Percentiles rank a stretch among this genome's conserved stretches.
phyloP scores from a whole-genome alignment of 2,113 vertebrate species.

The Acanthochromis polyacanthus region DNA sequence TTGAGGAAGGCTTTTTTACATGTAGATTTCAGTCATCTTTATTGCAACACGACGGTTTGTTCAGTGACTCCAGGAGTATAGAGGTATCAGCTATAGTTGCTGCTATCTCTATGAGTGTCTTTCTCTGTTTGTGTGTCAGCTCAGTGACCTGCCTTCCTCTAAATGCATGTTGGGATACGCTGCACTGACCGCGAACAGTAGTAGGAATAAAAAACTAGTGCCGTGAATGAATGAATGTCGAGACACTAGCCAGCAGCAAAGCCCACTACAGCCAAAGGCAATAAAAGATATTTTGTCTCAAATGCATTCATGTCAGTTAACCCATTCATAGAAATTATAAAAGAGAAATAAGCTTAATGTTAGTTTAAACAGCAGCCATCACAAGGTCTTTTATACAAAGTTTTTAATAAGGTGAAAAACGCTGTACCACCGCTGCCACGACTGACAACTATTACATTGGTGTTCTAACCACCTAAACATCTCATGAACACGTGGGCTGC shows the following conservation, averaged over 20 bases:
- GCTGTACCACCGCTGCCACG: neutral
- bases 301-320: slow-evolving; percentile 31
- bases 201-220: slow-evolving; percentile 11
- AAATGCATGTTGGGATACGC: slow-evolving; percentile 59
- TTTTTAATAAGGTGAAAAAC: slow-evolving; percentile 21
- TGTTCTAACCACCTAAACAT: slow-evolving; percentile 26
- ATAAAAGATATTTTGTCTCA: slow-evolving; percentile 28
- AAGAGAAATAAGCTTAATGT: slow-evolving; percentile 29
- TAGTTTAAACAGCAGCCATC: slow-evolving; percentile 30
- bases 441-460: slow-evolving; percentile 13
- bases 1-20: slow-evolving; percentile 1
- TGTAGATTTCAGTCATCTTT: slow-evolving; percentile 15
- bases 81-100: slow-evolving; percentile 28
- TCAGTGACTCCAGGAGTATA: slow-evolving; percentile 20
- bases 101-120: slow-evolving; percentile 11
- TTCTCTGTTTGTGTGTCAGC: slow-evolving; percentile 32
- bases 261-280: slow-evolving; percentile 30
- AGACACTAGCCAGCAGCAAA: slow-evolving; percentile 29
- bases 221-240: slow-evolving; percentile 40
- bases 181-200: slow-evolving; percentile 39
- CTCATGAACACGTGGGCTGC: slow-evolving; percentile 42
- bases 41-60: slow-evolving; percentile 12
- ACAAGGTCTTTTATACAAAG: slow-evolving; percentile 25
- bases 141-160: slow-evolving; percentile 39
- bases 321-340: slow-evolving; percentile 35